phyloP scores from a whole-genome alignment of 2,888 invertebrate genomes.

The Apodemia mormo region DNA sequence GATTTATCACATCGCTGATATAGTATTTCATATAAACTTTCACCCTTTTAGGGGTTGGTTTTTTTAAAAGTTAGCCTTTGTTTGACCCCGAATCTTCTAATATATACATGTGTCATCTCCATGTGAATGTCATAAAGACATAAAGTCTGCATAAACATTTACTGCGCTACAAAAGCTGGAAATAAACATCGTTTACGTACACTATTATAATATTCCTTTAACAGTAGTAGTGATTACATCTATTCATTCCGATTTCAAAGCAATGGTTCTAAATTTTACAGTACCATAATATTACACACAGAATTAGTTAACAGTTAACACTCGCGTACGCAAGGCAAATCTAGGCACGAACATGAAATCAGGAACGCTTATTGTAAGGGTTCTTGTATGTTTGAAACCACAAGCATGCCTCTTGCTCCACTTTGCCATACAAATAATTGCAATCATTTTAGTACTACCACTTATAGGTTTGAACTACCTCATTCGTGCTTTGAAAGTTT shows the following conservation, averaged over 20 bases:
- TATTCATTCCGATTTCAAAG: background rate
- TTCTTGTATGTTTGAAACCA: slow-evolving; percentile 27
- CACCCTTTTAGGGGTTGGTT: no score
- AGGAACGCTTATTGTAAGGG: slow-evolving; percentile 40
- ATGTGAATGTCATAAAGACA: no score
- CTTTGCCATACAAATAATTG: background rate
- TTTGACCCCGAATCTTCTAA: no score
- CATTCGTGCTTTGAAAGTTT: background rate
- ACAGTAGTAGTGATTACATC: background rate
- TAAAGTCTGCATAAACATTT: no score
- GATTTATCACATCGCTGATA: no score
- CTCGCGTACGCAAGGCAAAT: slow-evolving; percentile 8
- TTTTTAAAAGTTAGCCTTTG: no score
- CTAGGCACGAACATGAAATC: slow-evolving; percentile 44
- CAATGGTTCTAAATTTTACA: background rate
- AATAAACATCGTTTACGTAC: no score
- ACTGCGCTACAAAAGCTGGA: no score
- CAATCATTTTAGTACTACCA: background rate
- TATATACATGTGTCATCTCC: no score
- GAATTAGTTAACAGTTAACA: slow-evolving; percentile 16
- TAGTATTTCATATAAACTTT: no score
- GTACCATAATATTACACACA: slow-evolving; percentile 3
- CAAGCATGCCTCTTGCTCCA: background rate
- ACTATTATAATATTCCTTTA: no score
- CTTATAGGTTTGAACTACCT: background rate